A percentile compares a stretch with the other conserved stretches of the same genome.
These are phyloP conservation scores for Drosophila niveifrons DNA, from an alignment of 2,888 invertebrate genomes.

Conservation along the genomic window DNA sequence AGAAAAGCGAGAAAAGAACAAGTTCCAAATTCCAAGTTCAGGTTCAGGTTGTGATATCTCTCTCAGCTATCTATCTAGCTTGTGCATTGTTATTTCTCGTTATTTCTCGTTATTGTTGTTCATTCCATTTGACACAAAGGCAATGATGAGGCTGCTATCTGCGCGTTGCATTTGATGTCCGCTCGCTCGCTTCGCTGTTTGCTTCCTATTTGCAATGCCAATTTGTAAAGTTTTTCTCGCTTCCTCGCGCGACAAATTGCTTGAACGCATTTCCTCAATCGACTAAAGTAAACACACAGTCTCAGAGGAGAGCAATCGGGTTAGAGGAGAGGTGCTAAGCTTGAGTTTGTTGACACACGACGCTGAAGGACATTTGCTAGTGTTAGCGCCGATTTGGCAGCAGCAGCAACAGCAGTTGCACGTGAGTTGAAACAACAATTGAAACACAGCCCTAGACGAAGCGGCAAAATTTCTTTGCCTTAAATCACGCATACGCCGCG, in stretches of 20 bases:
- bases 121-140: not conserved
- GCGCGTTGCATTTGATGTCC: slow-evolving; percentile 1
- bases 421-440: slow-evolving; percentile 42
- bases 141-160: not conserved
- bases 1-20: slow-evolving; percentile 7
- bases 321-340: not conserved
- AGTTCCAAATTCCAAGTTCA: slow-evolving; percentile 14
- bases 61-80: no score
- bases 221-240: slow-evolving; percentile 29
- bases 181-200: not conserved
- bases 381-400: slow-evolving; percentile 19
- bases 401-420: slow-evolving; percentile 32
- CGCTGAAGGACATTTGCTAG: slow-evolving; percentile 13
- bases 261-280: slow-evolving; percentile 38
- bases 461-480: slow-evolving; percentile 45
- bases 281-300: slow-evolving; percentile 13
- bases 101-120: no score
- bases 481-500: slow-evolving; percentile 59
- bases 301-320: not conserved
- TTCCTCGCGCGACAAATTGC: slow-evolving; percentile 9
- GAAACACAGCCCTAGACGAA: not conserved
- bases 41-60: no score
- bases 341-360: slow-evolving; percentile 41
- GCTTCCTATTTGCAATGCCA: slow-evolving; percentile 40
- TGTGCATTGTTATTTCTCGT: no score